These are phyloP conservation scores for Zophobas morio DNA, from an alignment of 1,140 invertebrate genomes.

Conservation along the genomic window DNA sequence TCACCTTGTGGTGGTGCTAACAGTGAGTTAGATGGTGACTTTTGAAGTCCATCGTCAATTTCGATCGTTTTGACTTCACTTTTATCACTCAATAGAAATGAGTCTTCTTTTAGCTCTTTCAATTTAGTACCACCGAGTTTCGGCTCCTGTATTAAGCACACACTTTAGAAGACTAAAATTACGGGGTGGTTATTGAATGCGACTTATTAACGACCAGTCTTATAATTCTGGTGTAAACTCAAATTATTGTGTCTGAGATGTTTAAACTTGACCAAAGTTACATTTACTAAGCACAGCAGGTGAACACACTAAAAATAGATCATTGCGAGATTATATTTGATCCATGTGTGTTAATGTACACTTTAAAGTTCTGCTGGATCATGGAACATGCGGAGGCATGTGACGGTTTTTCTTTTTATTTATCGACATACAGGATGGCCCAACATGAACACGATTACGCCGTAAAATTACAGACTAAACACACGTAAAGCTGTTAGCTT, in stretches of 20 bases:
- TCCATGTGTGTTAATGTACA: constrained; percentile 30
- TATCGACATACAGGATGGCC: constrained; percentile 6
- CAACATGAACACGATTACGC: not conserved
- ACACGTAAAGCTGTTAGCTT: no score
- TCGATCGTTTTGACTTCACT: constrained; percentile 36
- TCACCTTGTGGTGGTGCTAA: constrained; percentile 31
- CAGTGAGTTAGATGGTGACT: constrained; percentile 20
- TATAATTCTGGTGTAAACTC: constrained; percentile 36
- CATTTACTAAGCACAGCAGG: constrained; percentile 46
- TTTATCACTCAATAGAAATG: constrained; percentile 28
- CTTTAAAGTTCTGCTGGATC: constrained; percentile 1
- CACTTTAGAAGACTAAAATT: constrained; percentile 6
- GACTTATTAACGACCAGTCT: constrained; percentile 6
- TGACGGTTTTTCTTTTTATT: constrained; percentile 2
- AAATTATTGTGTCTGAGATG: constrained; percentile 40
- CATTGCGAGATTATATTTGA: constrained; percentile 45
- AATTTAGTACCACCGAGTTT: constrained; percentile 49
- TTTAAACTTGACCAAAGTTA: constrained; percentile 50
- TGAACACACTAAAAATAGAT: constrained; percentile 48
- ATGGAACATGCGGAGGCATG: not conserved
- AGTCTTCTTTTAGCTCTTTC: constrained; percentile 41
- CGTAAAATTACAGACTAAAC: no score
- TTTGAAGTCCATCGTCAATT: constrained; percentile 40
- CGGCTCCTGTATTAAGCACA: constrained; percentile 50
- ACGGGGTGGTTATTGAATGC: not conserved